Base-by-base conservation (phyloP, 2,797 vertebrate species). In the Myotis vivesi region DNA sequence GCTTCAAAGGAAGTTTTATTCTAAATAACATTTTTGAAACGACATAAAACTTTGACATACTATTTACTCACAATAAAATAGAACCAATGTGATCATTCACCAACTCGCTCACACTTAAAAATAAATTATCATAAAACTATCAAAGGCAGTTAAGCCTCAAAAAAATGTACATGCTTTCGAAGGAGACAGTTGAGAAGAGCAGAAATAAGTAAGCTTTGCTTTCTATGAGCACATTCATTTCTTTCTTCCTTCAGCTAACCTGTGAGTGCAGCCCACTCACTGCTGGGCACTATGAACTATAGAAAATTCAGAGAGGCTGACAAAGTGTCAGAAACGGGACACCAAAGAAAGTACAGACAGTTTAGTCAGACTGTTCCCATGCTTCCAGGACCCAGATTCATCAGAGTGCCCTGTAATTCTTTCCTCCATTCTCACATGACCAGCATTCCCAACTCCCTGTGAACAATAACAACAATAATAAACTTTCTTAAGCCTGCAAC, bases 1-100 rank as follows among this genome's bases (percentile, higher is more conserved):
- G 88, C 96, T 97, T 97, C 96, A 97, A 97, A 96, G 84, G 75
- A 97, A 97, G 82, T 95, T 97, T 96, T 96, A 90, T 81, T 96
- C 93, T 93, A 97, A 97, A 95, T 93, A 95, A 93, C 80, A 88
- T 95, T 97, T 97, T 92, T 93, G 85, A 95, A 96, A 96, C 30
- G 15, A 79, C 86, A 90, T 93, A 96, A 95, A 95, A 95, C 81
- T 94, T 79, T 94, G 95, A 95, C 87, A 97, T 66, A 88, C 23
- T 96, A 93, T 95, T 97, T 96, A 97, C 94, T 95, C 94, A 96
- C 92, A 95, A 95, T 86, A 95, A 93, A 96, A 95, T 1, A 97
- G 82, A 96, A 93, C 49, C 88, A 94, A 92, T 59, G 86, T 73
- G 66, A 95, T 92, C 81, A 85, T 53, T 86, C 87, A 80, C 93